Conservation (phyloP, 2,888 invertebrate genomes). For the Hololepta plana region DNA sequence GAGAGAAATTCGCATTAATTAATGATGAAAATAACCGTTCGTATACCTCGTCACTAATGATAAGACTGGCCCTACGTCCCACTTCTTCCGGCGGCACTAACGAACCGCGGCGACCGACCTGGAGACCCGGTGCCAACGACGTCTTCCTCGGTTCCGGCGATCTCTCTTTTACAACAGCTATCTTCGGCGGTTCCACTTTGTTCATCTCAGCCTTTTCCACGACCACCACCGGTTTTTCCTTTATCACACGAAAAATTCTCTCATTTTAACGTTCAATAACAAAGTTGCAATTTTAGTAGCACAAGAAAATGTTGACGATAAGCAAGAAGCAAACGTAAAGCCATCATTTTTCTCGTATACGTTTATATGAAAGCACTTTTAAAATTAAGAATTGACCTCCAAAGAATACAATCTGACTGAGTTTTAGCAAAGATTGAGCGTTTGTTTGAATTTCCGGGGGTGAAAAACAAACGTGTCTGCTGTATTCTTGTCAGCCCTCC, state of each 20-base stretch:
- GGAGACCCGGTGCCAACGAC: constrained; percentile 37
- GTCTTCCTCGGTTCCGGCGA: constrained; percentile 57
- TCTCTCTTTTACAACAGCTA: constrained; percentile 71
- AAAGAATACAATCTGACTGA: too few relatives aligned
- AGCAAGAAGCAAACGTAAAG: too few relatives aligned
- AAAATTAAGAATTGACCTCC: too few relatives aligned
- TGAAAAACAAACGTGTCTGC: too few relatives aligned
- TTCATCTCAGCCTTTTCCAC: constrained; percentile 24
- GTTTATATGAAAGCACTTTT: too few relatives aligned
- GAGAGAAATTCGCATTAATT: too few relatives aligned
- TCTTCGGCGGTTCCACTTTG: constrained; percentile 60
- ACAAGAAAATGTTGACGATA: too few relatives aligned
- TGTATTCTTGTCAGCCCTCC: too few relatives aligned
- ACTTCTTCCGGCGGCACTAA: constrained; percentile 77
- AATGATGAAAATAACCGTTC: too few relatives aligned
- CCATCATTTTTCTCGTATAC: too few relatives aligned
- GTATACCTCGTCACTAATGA: constrained; percentile 92
- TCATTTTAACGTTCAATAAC: not conserved
- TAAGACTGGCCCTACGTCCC: constrained; percentile 72
- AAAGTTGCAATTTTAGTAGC: not conserved
- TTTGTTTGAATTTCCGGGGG: too few relatives aligned
- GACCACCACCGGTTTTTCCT: constrained; percentile 28
- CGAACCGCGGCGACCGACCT: constrained; percentile 61
- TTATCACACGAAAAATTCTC: constrained; percentile 1
- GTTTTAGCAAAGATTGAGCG: too few relatives aligned